Base-by-base conservation (phyloP, 2,113 vertebrate genomes). In the Tor tambroides region DNA sequence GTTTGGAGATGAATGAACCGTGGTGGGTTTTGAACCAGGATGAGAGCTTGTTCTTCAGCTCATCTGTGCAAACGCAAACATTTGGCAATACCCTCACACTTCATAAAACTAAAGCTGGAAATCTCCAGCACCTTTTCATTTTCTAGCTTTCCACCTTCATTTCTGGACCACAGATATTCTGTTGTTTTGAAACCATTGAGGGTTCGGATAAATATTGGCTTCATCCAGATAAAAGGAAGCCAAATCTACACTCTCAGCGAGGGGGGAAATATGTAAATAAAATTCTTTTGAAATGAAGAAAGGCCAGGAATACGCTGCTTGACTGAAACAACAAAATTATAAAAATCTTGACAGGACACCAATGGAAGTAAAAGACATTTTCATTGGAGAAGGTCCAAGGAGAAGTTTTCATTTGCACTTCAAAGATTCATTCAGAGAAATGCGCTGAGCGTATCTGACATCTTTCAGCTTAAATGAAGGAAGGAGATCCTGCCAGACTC, bases 201-300 rank as follows among this genome's bases (percentile, higher is more conserved):
- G 35, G 26, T 77, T 85, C 2, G 41, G 56, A 85, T 59, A 77
- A 61, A 85, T 85, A 76, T 41, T 85, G 71, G n/a, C 71, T 85
- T 2, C 41, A 10, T 32, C 26, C 43, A 17, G 72, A 67, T 9
- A 32, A 51, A 23, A 71, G 85, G 30, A 71, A 71, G 63, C 21
- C n/a, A 65, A 26, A 35, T 74, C 82, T n/a, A 49, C 30, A 56
- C 46, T 56, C 71, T 9, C 32, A 28, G 35, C 0, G 21, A 10
- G 21, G 41, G 23, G 41, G 43, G 41, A 80, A 80, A 80, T 78
- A 80, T 80, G 76, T 79, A 86, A 86, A 86, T 86, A 56, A 35
- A 10, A 67, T 78, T 69, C 6, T 86, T 80, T 54, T 46, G 80
- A 82, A 67, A 78, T 79, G 28, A 67, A 35, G 84, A 51, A 85